Evolutionary conservation across 2,113 vertebrate genomes (phyloP).

Genomic region (Protobothrops flavoviridis): DNA sequence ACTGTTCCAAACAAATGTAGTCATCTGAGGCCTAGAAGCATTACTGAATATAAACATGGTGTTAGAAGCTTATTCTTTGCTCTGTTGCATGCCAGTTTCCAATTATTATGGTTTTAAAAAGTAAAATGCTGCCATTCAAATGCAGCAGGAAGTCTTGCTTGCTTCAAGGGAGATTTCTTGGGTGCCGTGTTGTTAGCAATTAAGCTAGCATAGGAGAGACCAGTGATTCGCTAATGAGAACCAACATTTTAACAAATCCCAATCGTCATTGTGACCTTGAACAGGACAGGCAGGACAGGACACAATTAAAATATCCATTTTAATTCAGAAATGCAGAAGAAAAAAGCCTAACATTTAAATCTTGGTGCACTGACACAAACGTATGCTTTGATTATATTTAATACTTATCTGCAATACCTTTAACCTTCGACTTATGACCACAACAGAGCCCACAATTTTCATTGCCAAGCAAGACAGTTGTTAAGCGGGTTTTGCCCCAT

Average conservation of each 20-base stretch:
- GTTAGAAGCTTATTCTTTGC: neutral
- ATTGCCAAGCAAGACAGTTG: neutral
- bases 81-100: neutral
- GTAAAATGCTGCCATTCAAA: neutral
- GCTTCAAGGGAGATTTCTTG: neutral
- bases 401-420: neutral
- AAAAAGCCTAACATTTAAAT: neutral
- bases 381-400: neutral
- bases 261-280: neutral
- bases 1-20: neutral
- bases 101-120: neutral
- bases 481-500: neutral
- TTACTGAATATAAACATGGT: neutral
- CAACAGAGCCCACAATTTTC: neutral
- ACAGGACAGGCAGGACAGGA: neutral
- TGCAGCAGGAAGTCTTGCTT: neutral
- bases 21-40: neutral
- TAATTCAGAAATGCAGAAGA: neutral
- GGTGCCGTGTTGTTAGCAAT: neutral
- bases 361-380: neutral
- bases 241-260: neutral
- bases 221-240: neutral
- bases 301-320: neutral
- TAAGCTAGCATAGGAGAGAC: neutral
- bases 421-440: neutral